phyloP scores from a whole-genome alignment of 2,797 vertebrate genomes.

The Coregonus sp. region DNA sequence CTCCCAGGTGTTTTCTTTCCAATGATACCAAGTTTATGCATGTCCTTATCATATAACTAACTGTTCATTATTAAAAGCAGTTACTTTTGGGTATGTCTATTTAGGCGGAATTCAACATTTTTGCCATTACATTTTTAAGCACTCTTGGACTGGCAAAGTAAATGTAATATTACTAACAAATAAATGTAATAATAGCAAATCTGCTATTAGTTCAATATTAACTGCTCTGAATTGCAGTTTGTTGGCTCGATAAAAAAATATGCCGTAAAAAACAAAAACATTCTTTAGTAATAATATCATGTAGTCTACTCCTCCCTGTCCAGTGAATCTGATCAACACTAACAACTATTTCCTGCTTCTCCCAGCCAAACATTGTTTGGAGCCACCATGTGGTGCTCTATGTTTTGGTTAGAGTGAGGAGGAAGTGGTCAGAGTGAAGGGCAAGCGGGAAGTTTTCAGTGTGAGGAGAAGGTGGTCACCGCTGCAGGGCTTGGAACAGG shows the following conservation, averaged over 20 bases:
- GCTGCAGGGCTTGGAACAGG: slow-evolving; percentile 64
- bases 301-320: background rate
- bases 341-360: background rate
- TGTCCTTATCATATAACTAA: no score
- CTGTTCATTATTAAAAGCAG: no score
- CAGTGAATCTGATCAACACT: background rate
- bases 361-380: background rate
- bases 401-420: background rate
- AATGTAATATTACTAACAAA: no score
- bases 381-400: background rate
- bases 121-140: no score
- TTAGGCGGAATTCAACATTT: no score
- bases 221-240: background rate
- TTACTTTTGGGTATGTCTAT: no score
- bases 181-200: background rate
- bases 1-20: no score
- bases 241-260: background rate
- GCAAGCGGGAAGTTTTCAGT: no score
- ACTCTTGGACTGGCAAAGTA: no score
- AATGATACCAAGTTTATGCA: no score
- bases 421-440: background rate
- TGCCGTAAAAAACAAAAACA: no score
- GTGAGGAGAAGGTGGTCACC: slow-evolving; percentile 36
- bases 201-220: background rate
- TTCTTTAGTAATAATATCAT: background rate